A percentile compares a stretch with the other conserved stretches of the same genome.
Conservation (phyloP, 1,140 invertebrate species). For the Drosophila tani region DNA sequence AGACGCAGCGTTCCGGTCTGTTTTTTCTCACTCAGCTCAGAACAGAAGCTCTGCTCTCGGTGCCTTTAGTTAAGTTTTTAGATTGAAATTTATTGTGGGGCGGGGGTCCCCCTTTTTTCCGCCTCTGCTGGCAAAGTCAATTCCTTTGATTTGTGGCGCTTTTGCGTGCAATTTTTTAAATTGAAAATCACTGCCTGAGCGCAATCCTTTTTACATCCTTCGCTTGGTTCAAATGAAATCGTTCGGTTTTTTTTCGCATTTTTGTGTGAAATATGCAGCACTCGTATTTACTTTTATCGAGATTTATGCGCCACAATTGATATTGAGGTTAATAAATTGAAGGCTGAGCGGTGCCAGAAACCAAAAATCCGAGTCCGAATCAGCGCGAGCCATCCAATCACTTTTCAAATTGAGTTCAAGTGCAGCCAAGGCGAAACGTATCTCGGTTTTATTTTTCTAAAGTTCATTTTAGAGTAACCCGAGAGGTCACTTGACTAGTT, state of each 20-base stretch:
- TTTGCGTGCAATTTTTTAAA: constrained; percentile 83
- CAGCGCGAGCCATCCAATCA: constrained; percentile 28
- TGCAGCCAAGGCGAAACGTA: constrained; percentile 62
- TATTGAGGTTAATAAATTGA: constrained; percentile 83
- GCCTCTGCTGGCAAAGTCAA: constrained; percentile 65
- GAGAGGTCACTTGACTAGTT: constrained; percentile 67
- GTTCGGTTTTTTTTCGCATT: constrained; percentile 48
- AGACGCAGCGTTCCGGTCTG: background rate
- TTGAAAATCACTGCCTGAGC: constrained; percentile 80
- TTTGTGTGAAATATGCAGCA: constrained; percentile 68
- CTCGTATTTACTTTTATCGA: constrained; percentile 82
- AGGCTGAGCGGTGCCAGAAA: constrained; percentile 59
- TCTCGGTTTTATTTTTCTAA: constrained; percentile 44
- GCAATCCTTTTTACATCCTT: constrained; percentile 81
- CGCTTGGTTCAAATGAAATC: constrained; percentile 70
- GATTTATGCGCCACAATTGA: constrained; percentile 81
- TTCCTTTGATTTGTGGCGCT: constrained; percentile 83
- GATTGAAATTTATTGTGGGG: constrained; percentile 80
- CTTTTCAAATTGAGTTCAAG: constrained; percentile 78
- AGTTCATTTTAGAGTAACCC: constrained; percentile 54
- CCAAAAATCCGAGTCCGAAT: constrained; percentile 21
- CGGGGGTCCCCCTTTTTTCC: constrained; percentile 26
- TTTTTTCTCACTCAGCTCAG: constrained; percentile 30
- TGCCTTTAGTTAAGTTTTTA: constrained; percentile 80
- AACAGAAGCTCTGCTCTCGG: constrained; percentile 59